Percentiles rank a stretch among this genome's conserved stretches.
Evolutionary conservation across 1,140 invertebrate species (phyloP).

Genomic region (Trichonephila inaurata): DNA sequence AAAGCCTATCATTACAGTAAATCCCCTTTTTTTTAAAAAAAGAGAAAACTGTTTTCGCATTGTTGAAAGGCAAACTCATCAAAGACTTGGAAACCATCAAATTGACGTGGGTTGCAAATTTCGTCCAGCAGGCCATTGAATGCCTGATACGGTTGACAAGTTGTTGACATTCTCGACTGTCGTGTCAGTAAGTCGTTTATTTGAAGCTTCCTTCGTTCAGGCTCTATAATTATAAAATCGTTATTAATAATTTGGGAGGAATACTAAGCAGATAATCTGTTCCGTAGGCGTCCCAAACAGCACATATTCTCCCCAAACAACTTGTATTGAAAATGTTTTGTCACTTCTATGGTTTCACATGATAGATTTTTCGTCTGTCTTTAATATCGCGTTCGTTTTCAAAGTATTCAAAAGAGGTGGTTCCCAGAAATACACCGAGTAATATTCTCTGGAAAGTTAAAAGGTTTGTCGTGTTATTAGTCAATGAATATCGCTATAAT

Average conservation of each 20-base stretch:
- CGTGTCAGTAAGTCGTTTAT: conserved; percentile 42
- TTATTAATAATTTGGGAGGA: conserved; percentile 65
- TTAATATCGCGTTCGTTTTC: background rate
- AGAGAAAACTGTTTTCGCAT: background rate
- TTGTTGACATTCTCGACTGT: conserved; percentile 41
- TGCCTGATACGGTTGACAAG: conserved; percentile 42
- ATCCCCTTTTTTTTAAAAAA: background rate
- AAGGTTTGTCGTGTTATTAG: background rate
- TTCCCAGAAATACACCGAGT: background rate
- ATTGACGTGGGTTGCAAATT: background rate
- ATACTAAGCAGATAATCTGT: conserved; percentile 30
- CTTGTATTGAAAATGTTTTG: conserved; percentile 48
- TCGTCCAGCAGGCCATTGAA: background rate
- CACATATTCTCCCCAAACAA: background rate
- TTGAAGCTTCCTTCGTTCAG: background rate
- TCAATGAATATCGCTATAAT: too few relatives aligned
- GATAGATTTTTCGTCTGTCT: background rate
- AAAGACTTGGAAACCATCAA: background rate
- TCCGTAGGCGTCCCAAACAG: conserved; percentile 21
- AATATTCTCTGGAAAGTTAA: background rate
- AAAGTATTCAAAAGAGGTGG: background rate
- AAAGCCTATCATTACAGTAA: background rate
- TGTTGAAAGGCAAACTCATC: background rate
- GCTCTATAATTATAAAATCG: conserved; percentile 27
- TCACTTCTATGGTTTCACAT: background rate